Percentiles rank a stretch among this genome's conserved stretches.
Conservation (phyloP, 1,140 invertebrate genomes). For the Drosophila aff. region DNA sequence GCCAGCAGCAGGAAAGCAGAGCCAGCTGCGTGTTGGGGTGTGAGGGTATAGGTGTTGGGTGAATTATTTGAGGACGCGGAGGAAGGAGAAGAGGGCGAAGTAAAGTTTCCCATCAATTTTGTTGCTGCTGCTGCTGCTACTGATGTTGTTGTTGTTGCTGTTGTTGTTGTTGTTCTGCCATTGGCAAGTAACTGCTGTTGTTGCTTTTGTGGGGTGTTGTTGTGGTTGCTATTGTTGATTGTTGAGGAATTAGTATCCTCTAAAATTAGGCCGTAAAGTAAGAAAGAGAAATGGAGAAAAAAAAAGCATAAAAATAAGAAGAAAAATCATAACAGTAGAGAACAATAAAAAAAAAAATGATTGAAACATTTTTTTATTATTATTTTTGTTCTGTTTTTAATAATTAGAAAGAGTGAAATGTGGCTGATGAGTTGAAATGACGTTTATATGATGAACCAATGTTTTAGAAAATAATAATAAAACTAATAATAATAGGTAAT, state of each 20-base stretch:
- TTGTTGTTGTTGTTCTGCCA: constrained; percentile 21
- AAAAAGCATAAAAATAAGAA: constrained; percentile 42
- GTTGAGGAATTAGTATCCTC: constrained; percentile 68
- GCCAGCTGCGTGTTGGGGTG: background rate
- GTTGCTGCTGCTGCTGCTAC: constrained; percentile 22
- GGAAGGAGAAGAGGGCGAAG: constrained; percentile 3
- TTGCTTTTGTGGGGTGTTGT: constrained; percentile 42
- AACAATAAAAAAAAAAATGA: constrained; percentile 19
- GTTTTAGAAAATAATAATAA: background rate
- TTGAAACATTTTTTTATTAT: background rate
- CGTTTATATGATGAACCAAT: background rate
- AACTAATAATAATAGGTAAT: background rate
- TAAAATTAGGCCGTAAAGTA: constrained; percentile 33
- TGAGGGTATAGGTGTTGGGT: constrained; percentile 1
- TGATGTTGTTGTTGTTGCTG: constrained; percentile 19
- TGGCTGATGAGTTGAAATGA: background rate
- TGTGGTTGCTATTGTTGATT: constrained; percentile 48
- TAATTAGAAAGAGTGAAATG: background rate
- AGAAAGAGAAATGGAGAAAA: constrained; percentile 29
- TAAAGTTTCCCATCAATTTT: constrained; percentile 11
- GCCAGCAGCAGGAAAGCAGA: constrained; percentile 24
- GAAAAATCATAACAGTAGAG: constrained; percentile 25
- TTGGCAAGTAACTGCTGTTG: constrained; percentile 7
- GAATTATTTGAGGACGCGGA: constrained; percentile 10
- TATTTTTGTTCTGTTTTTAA: background rate